phyloP scores from a whole-genome alignment of 2,113 vertebrate species.

The Syngnathus scovelli region DNA sequence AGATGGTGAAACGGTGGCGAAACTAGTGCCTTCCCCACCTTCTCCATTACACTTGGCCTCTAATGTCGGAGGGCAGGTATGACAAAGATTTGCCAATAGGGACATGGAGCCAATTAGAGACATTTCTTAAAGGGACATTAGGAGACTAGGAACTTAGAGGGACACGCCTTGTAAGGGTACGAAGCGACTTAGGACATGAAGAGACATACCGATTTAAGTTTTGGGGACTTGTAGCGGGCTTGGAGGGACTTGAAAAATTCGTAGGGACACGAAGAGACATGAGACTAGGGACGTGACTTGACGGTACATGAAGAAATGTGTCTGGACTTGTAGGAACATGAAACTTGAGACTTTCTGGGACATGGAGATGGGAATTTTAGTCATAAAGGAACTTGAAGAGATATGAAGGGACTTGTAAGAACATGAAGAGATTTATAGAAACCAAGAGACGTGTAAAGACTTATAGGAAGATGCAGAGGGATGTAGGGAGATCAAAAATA shows the following conservation, averaged over 20 bases:
- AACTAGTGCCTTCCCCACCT: constrained; percentile 23
- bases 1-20: neutral
- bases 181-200: too few species aligned
- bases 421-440: too few species aligned
- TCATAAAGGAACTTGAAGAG: too few species aligned
- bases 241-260: neutral
- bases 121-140: neutral
- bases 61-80: constrained; percentile 45
- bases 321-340: too few species aligned
- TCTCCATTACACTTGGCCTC: constrained; percentile 54
- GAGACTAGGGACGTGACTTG: too few species aligned
- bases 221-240: neutral
- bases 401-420: too few species aligned
- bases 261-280: neutral
- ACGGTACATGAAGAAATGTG: too few species aligned
- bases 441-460: too few species aligned
- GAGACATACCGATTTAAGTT: too few species aligned
- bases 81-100: neutral
- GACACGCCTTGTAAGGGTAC: too few species aligned
- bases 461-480: neutral
- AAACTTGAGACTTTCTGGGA: too few species aligned
- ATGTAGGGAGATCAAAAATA: neutral
- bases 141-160: constrained; percentile 22
- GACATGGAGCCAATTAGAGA: neutral
- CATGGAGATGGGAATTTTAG: too few species aligned